phyloP scores from a whole-genome alignment of 2,113 vertebrate genomes.

The Marmota flaviventris region DNA sequence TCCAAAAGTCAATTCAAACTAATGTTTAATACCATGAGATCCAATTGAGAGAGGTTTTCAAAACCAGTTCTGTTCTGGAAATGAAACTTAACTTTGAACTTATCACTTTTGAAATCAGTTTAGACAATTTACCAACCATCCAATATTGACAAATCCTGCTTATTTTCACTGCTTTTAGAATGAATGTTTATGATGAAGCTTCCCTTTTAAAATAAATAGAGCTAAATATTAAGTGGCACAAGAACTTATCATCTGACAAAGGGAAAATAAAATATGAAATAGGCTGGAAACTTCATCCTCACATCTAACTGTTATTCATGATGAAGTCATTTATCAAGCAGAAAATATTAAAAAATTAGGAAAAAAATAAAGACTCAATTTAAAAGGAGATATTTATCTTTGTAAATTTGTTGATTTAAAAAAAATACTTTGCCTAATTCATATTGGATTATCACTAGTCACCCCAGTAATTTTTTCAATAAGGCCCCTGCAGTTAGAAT shows the following conservation, averaged over 20 bases:
- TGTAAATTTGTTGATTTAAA: neutral
- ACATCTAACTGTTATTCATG: slow-evolving; percentile 5
- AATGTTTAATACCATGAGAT: neutral
- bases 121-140: neutral
- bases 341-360: neutral
- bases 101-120: slow-evolving; percentile 2
- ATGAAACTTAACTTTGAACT: neutral
- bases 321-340: neutral
- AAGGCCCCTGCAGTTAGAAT: slow-evolving; percentile 21
- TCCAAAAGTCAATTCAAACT: neutral
- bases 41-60: neutral
- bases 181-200: neutral
- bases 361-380: slow-evolving; percentile 16
- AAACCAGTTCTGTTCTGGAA: neutral
- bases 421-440: slow-evolving; percentile 44
- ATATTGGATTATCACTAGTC: slow-evolving; percentile 1
- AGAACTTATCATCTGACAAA: neutral
- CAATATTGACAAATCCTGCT: slow-evolving; percentile 11
- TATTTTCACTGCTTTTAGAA: slow-evolving; percentile 32
- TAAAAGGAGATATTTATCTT: neutral
- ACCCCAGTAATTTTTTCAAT: neutral
- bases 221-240: slow-evolving; percentile 47
- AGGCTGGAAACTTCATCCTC: neutral
- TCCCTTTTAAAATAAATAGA: slow-evolving; percentile 57
- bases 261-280: slow-evolving; percentile 15